A percentile compares a stretch with the other conserved stretches of the same genome.
Conservation (phyloP, 2,888 invertebrate species). For the Cyrtodaria siliqua region DNA sequence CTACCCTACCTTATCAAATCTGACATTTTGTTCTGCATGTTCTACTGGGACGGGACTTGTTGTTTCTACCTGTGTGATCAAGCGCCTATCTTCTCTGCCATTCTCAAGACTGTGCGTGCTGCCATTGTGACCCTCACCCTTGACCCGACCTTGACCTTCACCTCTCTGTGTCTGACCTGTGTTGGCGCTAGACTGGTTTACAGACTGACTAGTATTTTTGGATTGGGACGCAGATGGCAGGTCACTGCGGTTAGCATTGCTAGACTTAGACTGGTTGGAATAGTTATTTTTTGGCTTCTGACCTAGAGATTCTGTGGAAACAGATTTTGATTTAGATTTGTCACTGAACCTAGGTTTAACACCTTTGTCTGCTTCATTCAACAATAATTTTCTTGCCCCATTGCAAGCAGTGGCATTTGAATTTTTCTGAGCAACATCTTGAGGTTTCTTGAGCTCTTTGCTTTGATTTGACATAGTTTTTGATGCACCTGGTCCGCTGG, state of each 20-base stretch:
- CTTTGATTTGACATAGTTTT: conserved; percentile 24
- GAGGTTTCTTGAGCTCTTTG: conserved; percentile 58
- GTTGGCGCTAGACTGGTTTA: not conserved
- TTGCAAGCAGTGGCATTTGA: not conserved
- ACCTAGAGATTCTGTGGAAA: conserved; percentile 41
- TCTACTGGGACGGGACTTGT: conserved; percentile 55
- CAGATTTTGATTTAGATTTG: conserved; percentile 39
- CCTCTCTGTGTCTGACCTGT: not conserved
- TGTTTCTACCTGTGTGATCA: conserved; percentile 68
- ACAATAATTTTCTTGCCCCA: conserved; percentile 36
- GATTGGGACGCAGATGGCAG: not conserved
- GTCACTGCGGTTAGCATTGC: not conserved
- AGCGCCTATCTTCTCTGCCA: conserved; percentile 22
- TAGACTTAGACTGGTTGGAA: conserved; percentile 6
- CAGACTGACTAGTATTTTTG: not conserved
- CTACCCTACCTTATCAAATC: conserved; percentile 24
- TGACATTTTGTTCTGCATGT: conserved; percentile 6
- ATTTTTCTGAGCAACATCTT: conserved; percentile 36
- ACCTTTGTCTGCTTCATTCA: conserved; percentile 22
- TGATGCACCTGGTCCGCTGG: conserved; percentile 26
- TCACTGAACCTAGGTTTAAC: conserved; percentile 39
- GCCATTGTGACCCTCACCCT: conserved; percentile 23
- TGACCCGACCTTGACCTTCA: conserved; percentile 13
- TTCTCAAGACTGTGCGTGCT: conserved; percentile 46
- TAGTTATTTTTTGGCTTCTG: conserved; percentile 14